Conservation (phyloP, 2,797 vertebrate species). For the Urocyon cinereoargenteus region DNA sequence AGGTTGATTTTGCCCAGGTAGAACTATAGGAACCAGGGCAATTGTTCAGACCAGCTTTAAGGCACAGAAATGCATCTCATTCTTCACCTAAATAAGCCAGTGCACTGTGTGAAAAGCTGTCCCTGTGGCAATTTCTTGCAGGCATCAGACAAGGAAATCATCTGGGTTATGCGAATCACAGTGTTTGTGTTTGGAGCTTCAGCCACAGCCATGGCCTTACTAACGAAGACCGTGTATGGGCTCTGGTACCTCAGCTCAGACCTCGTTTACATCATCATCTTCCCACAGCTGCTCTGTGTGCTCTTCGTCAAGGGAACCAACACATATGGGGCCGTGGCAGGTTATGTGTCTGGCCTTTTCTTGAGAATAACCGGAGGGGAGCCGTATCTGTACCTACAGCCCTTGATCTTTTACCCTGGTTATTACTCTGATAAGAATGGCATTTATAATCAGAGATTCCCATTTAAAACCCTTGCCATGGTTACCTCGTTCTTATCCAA, state of each 20-base stretch:
- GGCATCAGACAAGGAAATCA: conserved; percentile 97
- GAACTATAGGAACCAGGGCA: neutral
- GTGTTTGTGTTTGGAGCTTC: conserved; percentile 96
- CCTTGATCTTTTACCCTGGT: conserved; percentile 96
- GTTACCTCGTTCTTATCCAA: conserved; percentile 95
- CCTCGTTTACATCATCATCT: conserved; percentile 98
- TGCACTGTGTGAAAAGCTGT: conserved; percentile 47
- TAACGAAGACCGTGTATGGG: conserved; percentile 96
- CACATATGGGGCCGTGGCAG: conserved; percentile 96
- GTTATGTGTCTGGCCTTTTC: conserved; percentile 95
- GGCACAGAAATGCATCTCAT: neutral
- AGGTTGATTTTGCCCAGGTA: neutral
- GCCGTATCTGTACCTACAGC: conserved; percentile 95
- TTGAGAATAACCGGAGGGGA: conserved; percentile 97
- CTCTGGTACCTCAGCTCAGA: conserved; percentile 99
- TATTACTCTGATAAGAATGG: conserved; percentile 91
- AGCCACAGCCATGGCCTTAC: conserved; percentile 96
- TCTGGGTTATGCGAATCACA: conserved; percentile 98
- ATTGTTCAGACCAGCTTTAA: neutral
- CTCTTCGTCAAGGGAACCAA: conserved; percentile 97
- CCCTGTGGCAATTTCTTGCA: conserved; percentile 82
- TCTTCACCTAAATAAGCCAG: neutral
- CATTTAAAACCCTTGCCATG: conserved; percentile 97
- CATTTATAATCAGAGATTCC: conserved; percentile 94
- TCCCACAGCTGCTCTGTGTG: conserved; percentile 97